These are phyloP conservation scores for Ascaphus truei DNA, from an alignment of 2,113 vertebrate genomes.

Conservation along the genomic window DNA sequence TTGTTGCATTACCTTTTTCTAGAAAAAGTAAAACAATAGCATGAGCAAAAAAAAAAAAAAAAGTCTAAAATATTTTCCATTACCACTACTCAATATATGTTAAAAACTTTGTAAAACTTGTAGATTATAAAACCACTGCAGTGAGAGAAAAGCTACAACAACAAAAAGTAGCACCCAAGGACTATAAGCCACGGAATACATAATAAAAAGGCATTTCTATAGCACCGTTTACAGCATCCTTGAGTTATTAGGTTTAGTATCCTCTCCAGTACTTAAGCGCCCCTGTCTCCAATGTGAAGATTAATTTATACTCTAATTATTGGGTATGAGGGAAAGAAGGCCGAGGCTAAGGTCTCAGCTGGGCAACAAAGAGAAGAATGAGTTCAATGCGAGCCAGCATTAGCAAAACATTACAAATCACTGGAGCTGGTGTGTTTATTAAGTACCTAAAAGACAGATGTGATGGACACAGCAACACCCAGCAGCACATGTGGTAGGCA, in stretches of 20 bases:
- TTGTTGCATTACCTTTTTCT: too few relatives aligned
- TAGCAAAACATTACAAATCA: not conserved
- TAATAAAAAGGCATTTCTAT: not conserved
- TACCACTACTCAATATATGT: too few relatives aligned
- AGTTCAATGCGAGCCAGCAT: not conserved
- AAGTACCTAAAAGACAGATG: not conserved
- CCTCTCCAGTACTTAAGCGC: not conserved
- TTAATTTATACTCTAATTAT: not conserved
- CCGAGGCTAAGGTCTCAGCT: not conserved
- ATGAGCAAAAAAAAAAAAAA: too few relatives aligned
- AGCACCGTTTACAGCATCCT: not conserved
- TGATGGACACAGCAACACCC: not conserved
- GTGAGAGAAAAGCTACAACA: too few relatives aligned
- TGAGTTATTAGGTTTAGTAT: not conserved
- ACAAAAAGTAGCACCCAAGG: too few relatives aligned
- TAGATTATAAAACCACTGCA: too few relatives aligned
- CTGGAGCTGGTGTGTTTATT: not conserved
- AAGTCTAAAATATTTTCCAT: too few relatives aligned
- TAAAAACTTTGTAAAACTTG: too few relatives aligned
- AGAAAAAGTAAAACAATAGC: too few relatives aligned
- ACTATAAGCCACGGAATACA: too few relatives aligned
- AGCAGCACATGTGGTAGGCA: not conserved
- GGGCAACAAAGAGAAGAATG: not conserved
- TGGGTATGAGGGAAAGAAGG: not conserved
- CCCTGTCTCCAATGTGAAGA: not conserved